Percentiles rank a stretch among this genome's conserved stretches.
These are phyloP conservation scores for Erethizon dorsatum DNA, from an alignment of 2,797 vertebrate genomes.

Conservation along the genomic window DNA sequence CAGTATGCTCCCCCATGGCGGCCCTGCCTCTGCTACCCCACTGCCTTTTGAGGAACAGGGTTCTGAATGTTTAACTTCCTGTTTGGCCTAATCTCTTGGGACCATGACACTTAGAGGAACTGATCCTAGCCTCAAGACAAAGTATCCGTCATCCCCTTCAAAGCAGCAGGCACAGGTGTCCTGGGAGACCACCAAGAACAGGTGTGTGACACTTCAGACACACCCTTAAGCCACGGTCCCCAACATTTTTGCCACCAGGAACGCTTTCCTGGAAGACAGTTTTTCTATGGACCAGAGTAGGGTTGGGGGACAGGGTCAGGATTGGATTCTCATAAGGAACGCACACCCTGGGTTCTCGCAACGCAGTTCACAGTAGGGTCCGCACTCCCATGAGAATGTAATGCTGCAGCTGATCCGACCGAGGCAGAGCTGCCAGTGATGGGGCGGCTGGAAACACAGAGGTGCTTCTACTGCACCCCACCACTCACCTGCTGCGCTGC, in stretches of 20 bases:
- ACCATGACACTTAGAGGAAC: neutral
- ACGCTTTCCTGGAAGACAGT: neutral
- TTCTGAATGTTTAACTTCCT: neutral
- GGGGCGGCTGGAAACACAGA: neutral
- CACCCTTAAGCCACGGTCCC: neutral
- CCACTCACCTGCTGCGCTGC: neutral
- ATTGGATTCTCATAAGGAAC: neutral
- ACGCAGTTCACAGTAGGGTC: neutral
- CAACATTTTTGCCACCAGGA: neutral
- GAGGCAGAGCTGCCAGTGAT: neutral
- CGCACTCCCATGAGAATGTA: neutral
- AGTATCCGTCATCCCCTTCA: neutral
- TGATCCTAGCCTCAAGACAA: neutral
- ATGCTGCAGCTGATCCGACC: neutral
- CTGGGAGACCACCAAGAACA: neutral
- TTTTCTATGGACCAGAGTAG: neutral
- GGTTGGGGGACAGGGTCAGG: neutral
- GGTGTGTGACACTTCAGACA: neutral
- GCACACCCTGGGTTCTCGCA: neutral
- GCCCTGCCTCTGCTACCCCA: neutral
- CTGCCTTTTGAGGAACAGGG: neutral
- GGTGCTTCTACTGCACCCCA: neutral
- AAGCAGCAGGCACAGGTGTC: neutral
- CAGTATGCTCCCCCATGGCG: neutral
- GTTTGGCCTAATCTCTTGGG: neutral